phyloP scores from a whole-genome alignment of 2,113 vertebrate species.

The Pollachius pollachius region DNA sequence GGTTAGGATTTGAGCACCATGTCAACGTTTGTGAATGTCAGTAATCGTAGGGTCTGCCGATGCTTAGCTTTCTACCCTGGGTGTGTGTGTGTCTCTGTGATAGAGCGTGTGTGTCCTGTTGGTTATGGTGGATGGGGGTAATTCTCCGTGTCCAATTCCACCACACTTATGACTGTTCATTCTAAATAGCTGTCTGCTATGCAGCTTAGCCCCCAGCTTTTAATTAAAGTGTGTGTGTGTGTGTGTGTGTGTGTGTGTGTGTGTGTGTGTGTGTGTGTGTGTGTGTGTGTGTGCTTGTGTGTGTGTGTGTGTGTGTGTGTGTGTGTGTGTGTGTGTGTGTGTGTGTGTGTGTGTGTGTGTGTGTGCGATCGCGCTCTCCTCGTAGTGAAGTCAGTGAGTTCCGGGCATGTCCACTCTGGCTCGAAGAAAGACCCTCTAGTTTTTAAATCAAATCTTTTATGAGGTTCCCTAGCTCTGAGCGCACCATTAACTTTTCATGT shows the following conservation, averaged over 20 bases:
- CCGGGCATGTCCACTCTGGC: conserved; percentile 40
- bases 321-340: conserved; percentile 6
- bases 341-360: conserved; percentile 5
- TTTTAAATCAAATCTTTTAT: conserved; percentile 68
- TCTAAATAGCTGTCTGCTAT: conserved; percentile 25
- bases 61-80: not conserved
- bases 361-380: conserved; percentile 13
- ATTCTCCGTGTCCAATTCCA: conserved; percentile 11
- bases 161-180: conserved; percentile 34
- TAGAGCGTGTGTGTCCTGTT: not conserved
- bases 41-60: conserved; percentile 15
- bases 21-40: conserved; percentile 1
- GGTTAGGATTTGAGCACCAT: not conserved
- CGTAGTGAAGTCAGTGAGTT: not conserved
- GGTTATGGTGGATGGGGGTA: conserved; percentile 9
- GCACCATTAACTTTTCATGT: conserved; percentile 71
- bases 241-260: conserved; percentile 11
- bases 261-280: not conserved
- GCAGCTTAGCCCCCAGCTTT: conserved; percentile 22
- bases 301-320: not conserved
- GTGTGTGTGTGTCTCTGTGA: not conserved
- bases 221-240: conserved; percentile 33
- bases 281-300: not conserved
- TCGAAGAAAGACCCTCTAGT: conserved; percentile 50
- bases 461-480: conserved; percentile 64